phyloP scores from a whole-genome alignment of 2,113 vertebrate species.

The Ifrita kowaldi region DNA sequence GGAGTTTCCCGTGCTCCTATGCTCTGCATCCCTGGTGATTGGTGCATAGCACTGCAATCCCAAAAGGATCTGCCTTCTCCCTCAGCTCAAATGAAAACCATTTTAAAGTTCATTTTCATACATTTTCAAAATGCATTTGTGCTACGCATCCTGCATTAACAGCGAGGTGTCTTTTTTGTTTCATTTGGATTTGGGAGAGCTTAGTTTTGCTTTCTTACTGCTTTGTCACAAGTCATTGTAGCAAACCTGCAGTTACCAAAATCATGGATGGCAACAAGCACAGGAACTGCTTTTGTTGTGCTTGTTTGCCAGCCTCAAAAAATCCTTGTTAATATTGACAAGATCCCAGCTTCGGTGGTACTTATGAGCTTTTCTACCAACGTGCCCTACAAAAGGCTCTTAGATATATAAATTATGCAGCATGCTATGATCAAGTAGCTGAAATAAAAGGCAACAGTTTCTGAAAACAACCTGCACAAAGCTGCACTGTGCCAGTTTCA shows the following conservation, averaged over 20 bases:
- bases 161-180: neutral
- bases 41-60: neutral
- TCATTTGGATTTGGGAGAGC: neutral
- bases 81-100: neutral
- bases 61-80: neutral
- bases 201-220: slow-evolving; percentile 20
- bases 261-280: neutral
- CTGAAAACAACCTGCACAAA: slow-evolving; percentile 21
- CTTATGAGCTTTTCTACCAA: neutral
- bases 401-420: slow-evolving; percentile 48
- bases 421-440: neutral
- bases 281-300: neutral
- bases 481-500: neutral
- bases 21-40: neutral
- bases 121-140: neutral
- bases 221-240: slow-evolving; percentile 6
- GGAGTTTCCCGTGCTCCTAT: neutral
- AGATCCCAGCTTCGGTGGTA: neutral
- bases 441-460: slow-evolving; percentile 34
- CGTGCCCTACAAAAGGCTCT: slow-evolving; percentile 19
- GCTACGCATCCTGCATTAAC: neutral
- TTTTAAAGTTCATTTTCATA: neutral
- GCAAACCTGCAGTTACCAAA: slow-evolving; percentile 8
- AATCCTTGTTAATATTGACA: neutral
- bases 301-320: neutral